Conservation (phyloP, 2,797 vertebrate genomes). For the Typhlichthys eigenmanni region DNA sequence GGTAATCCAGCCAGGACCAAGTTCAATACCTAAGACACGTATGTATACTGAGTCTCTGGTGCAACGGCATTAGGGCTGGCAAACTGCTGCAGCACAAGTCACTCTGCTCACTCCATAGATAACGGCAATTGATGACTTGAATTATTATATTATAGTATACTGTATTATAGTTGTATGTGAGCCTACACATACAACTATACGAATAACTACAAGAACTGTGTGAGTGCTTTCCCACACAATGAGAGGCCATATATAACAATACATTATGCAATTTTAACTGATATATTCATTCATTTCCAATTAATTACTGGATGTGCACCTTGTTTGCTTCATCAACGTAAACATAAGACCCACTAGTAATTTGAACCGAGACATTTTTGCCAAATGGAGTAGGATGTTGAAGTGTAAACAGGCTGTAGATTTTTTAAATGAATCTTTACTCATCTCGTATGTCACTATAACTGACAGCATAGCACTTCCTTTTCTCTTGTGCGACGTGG, state of each 20-base stretch:
- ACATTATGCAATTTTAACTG: not conserved
- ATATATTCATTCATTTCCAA: not conserved
- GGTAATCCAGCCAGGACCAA: slow-evolving; percentile 38
- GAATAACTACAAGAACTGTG: too few relatives aligned
- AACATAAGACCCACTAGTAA: slow-evolving; percentile 32
- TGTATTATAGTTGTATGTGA: too few relatives aligned
- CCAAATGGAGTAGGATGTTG: slow-evolving; percentile 38
- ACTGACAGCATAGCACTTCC: slow-evolving; percentile 54
- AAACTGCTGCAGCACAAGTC: too few relatives aligned
- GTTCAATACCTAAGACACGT: not conserved
- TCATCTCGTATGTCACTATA: slow-evolving; percentile 30
- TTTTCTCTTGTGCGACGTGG: slow-evolving; percentile 21
- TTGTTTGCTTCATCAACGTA: not conserved
- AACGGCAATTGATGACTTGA: too few relatives aligned
- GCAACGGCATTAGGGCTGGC: too few relatives aligned
- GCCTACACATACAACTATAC: too few relatives aligned
- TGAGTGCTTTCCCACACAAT: too few relatives aligned
- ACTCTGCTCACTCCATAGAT: too few relatives aligned
- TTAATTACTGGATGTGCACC: not conserved
- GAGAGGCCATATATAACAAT: too few relatives aligned
- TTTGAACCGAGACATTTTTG: slow-evolving; percentile 45
- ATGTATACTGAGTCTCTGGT: not conserved
- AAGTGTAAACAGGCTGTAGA: slow-evolving; percentile 77
- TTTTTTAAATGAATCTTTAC: slow-evolving; percentile 53
- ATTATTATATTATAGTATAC: too few relatives aligned